phyloP scores from a whole-genome alignment of 2,797 vertebrate genomes.

The Paguma larvata region DNA sequence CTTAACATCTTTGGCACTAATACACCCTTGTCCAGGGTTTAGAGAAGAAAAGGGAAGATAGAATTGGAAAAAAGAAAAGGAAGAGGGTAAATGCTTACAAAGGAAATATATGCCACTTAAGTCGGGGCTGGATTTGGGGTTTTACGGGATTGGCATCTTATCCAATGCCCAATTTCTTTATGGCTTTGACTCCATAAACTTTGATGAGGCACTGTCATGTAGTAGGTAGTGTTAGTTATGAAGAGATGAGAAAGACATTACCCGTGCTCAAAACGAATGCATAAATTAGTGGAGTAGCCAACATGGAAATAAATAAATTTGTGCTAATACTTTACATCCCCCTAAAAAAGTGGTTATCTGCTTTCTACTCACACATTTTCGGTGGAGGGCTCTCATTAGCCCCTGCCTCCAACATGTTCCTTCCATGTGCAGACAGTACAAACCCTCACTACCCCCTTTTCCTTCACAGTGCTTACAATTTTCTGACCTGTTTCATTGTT shows the following conservation, averaged over 20 bases:
- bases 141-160: background rate
- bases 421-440: background rate
- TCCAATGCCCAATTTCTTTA: background rate
- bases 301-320: background rate
- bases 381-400: background rate
- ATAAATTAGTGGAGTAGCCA: background rate
- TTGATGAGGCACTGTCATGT: background rate
- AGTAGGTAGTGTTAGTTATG: background rate
- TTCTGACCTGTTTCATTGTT: background rate
- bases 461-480: background rate
- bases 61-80: background rate
- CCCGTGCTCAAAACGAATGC: background rate
- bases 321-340: background rate
- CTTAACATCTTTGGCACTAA: background rate
- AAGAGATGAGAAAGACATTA: background rate
- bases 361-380: background rate
- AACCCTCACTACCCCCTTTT: background rate
- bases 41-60: background rate
- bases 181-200: background rate
- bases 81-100: background rate
- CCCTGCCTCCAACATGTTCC: background rate
- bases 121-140: background rate
- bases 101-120: background rate
- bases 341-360: background rate
- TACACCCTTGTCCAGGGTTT: background rate